Evolutionary conservation across 1,140 invertebrate species (phyloP).

Genomic region (Riptortus pedestris): DNA sequence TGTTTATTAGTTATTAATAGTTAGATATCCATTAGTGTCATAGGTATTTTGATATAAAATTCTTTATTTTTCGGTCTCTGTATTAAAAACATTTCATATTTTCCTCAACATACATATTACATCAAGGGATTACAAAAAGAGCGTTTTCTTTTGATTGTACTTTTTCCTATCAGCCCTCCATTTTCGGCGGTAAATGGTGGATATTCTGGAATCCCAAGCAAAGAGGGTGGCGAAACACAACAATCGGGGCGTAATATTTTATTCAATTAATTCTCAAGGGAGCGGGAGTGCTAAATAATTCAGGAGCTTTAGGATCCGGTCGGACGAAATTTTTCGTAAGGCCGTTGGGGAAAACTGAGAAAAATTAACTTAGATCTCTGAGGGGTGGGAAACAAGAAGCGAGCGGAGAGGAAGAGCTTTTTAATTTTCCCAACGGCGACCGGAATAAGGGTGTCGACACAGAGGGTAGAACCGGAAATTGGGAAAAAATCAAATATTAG

Average conservation of each 20-base stretch:
- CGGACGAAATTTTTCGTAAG: too few species aligned
- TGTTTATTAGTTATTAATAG: too few species aligned
- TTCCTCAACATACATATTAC: too few species aligned
- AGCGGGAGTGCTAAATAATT: conserved; percentile 3
- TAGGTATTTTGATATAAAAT: too few species aligned
- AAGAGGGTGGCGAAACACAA: background rate
- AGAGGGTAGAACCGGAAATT: background rate
- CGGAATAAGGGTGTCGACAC: background rate
- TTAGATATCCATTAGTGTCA: too few species aligned
- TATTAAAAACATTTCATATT: too few species aligned
- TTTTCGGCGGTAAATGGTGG: too few species aligned
- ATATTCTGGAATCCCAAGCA: too few species aligned
- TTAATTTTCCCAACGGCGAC: background rate
- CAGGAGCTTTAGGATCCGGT: background rate
- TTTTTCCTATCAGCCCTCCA: too few species aligned
- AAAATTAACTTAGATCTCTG: conserved; percentile 3
- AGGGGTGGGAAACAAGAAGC: background rate
- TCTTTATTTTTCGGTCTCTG: too few species aligned
- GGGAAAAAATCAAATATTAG: conserved; percentile 2
- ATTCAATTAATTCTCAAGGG: conserved; percentile 6
- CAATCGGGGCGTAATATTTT: background rate
- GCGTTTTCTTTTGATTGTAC: too few species aligned
- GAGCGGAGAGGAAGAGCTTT: background rate
- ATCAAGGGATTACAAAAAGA: too few species aligned
- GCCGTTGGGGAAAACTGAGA: background rate